Conservation (phyloP, 2,888 invertebrate species). For the Hyalella azteca region DNA sequence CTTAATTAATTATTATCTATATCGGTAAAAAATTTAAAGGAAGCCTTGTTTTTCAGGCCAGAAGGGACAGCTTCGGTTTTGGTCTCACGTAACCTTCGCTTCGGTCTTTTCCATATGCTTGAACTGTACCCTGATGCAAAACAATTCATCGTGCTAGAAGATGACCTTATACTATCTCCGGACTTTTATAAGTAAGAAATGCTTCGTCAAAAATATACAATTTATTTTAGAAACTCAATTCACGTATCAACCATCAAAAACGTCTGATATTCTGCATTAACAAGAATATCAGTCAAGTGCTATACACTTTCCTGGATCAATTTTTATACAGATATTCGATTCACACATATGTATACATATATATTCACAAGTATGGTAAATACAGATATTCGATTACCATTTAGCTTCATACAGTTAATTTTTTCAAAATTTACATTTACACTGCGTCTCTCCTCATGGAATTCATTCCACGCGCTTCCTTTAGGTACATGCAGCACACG, state of each 20-base stretch:
- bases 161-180: constrained; percentile 45
- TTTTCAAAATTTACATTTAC: neutral
- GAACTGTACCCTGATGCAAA: constrained; percentile 35
- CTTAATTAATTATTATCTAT: no score
- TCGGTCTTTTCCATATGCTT: constrained; percentile 44
- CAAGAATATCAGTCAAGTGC: no score
- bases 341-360: no score
- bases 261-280: no score
- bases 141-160: constrained; percentile 48
- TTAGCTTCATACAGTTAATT: no score
- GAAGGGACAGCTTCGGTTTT: constrained; percentile 35
- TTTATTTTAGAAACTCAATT: no score
- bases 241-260: no score
- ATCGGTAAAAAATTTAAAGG: neutral
- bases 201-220: no score
- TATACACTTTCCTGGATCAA: no score
- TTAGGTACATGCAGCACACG: constrained; percentile 55
- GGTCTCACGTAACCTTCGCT: constrained; percentile 45
- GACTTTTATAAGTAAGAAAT: constrained; percentile 49
- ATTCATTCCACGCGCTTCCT: neutral
- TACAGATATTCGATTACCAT: no score
- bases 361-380: no score
- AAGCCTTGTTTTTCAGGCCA: constrained; percentile 24
- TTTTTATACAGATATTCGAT: no score
- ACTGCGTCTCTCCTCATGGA: neutral